Conservation (phyloP, 1,140 invertebrate species). For the Zelostemma sp. region DNA sequence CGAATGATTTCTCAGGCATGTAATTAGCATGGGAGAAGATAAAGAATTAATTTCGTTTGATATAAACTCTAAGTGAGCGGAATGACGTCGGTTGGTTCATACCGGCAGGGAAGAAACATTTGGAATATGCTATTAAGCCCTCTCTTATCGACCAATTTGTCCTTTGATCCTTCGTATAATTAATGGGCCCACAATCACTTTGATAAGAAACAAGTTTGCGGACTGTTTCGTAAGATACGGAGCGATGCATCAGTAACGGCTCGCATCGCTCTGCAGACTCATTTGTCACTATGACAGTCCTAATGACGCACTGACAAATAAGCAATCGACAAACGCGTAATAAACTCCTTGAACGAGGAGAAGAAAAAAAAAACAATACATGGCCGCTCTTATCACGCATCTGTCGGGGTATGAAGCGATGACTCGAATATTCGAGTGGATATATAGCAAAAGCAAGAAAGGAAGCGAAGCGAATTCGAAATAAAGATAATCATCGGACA, state of each 20-base stretch:
- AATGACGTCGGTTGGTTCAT: constrained; percentile 31
- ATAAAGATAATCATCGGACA: no score
- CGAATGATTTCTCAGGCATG: background rate
- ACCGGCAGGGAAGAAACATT: constrained; percentile 30
- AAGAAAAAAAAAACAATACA: no score
- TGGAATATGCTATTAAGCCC: constrained; percentile 48
- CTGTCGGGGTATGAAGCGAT: no score
- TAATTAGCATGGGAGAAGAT: constrained; percentile 13
- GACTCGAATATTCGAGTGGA: no score
- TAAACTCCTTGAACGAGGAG: constrained; percentile 18
- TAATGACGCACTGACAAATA: constrained; percentile 44
- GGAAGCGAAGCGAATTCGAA: no score
- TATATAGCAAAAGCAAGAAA: no score
- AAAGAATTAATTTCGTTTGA: constrained; percentile 22
- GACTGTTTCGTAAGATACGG: constrained; percentile 40
- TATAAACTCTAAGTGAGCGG: constrained; percentile 28
- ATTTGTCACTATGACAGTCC: constrained; percentile 35
- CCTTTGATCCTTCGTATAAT: constrained; percentile 48
- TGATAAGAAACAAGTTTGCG: constrained; percentile 49
- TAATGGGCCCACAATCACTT: constrained; percentile 43
- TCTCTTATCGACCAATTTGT: constrained; percentile 46
- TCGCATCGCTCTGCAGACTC: constrained; percentile 19
- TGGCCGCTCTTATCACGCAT: no score
- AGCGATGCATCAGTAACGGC: constrained; percentile 30
- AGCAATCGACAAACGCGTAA: constrained; percentile 30